phyloP scores from a whole-genome alignment of 1,140 invertebrate genomes.

The Drosophila kurseongensis region DNA sequence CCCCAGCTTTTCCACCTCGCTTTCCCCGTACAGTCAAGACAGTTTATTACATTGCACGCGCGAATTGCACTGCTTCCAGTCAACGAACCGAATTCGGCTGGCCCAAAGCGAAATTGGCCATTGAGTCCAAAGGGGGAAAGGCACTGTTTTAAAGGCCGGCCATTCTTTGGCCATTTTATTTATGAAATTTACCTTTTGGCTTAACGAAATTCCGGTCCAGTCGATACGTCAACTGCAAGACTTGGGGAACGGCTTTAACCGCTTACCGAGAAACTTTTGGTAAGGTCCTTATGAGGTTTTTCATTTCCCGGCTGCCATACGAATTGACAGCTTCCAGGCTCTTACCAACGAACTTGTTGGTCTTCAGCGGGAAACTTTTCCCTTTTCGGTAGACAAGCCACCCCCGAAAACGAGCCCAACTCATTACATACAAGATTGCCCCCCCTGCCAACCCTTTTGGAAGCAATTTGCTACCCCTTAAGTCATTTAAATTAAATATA shows the following conservation, averaged over 20 bases:
- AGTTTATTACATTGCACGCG: slow-evolving; percentile 77
- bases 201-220: slow-evolving; percentile 8
- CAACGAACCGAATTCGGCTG: slow-evolving; percentile 59
- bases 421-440: slow-evolving; percentile 28
- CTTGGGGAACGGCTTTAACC: slow-evolving; percentile 28
- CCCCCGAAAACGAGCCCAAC: slow-evolving; percentile 24
- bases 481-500: slow-evolving; percentile 81
- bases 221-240: slow-evolving; percentile 43
- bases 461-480: slow-evolving; percentile 51
- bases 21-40: slow-evolving; percentile 9
- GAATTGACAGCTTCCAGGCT: slow-evolving; percentile 44
- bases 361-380: slow-evolving; percentile 42
- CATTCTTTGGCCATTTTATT: slow-evolving; percentile 21
- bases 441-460: not conserved
- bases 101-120: slow-evolving; percentile 54
- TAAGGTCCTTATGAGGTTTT: slow-evolving; percentile 19
- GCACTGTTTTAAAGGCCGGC: slow-evolving; percentile 19
- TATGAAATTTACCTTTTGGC: slow-evolving; percentile 30
- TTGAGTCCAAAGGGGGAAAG: slow-evolving; percentile 4
- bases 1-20: slow-evolving; percentile 3
- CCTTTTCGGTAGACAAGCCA: not conserved
- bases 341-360: slow-evolving; percentile 47
- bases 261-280: slow-evolving; percentile 29
- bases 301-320: slow-evolving; percentile 6
- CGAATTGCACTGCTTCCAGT: slow-evolving; percentile 70